Percentiles rank a stretch among this genome's conserved stretches.
These are phyloP conservation scores for Otolemur crassicaudatus DNA, from an alignment of 2,797 vertebrate species.

Conservation along the genomic window DNA sequence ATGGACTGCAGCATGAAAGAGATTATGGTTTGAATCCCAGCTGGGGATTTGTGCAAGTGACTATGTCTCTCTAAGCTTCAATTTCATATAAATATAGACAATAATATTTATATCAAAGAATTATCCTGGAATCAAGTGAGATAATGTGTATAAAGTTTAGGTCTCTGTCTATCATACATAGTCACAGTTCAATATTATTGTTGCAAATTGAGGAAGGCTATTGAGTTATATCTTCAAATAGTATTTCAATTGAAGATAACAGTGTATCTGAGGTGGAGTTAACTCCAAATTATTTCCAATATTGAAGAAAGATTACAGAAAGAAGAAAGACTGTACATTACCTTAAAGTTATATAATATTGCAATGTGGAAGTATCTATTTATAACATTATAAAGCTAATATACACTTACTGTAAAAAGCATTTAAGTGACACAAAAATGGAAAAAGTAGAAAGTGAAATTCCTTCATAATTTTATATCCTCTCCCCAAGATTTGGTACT, in stretches of 20 bases:
- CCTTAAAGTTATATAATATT: neutral
- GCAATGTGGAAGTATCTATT: neutral
- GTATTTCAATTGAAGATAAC: neutral
- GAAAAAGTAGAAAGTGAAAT: neutral
- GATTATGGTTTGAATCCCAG: neutral
- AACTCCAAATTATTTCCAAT: neutral
- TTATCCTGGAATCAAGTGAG: neutral
- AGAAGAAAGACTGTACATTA: neutral
- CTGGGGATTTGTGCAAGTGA: neutral
- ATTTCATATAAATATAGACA: neutral
- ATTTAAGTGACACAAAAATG: neutral
- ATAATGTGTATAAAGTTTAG: neutral
- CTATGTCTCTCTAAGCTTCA: neutral
- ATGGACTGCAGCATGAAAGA: neutral
- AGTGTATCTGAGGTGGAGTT: neutral
- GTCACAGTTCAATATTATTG: neutral
- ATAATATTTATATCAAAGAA: neutral
- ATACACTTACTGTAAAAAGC: neutral
- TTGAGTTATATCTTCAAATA: neutral
- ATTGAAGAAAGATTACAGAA: neutral
- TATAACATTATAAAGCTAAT: neutral
- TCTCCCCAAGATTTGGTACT: neutral
- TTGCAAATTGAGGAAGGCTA: neutral
- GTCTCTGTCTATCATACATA: neutral
- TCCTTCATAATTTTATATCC: neutral